Evolutionary conservation across 1,140 invertebrate genomes (phyloP), one percentile per base, ranked within the genome.

Genomic region (Cyclina sinensis): DNA sequence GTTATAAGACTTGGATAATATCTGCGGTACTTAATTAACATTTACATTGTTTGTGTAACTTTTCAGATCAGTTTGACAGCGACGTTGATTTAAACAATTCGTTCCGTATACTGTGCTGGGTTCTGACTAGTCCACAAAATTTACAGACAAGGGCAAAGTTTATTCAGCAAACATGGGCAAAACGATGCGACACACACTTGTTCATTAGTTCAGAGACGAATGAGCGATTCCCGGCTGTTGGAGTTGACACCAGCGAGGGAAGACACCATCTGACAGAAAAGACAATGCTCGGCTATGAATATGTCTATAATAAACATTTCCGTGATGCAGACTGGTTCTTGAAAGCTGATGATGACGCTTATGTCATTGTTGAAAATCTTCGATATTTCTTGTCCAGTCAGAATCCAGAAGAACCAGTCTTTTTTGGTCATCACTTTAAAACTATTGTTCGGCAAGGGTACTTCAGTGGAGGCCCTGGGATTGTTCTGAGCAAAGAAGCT

Each of bases 111-210:
- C 96, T 99, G 0, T 99, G 99, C 94, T 99, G 99, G 98, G 96
- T 99, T 14, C 98, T 99, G 97, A 99, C 99, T 0, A 97, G 97
- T 89, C 99, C 99, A 5, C 96, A 96, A 51, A 99, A 98, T 94
- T 98, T 99, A 93, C 96, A 98, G 92, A 97, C 97, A 88, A 98
- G 98, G 95, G 98, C 98, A 0, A 96, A 96, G 24, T 98, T 99
- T 91, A 98, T 99, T 0, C 98, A 99, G 95, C 97, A 97, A 3
- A 99, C 99, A 0, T 99, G 99, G 99, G 98, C 98, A 0, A 97
- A 97, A 93, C 96, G 99, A 24, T 99, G 99, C 94, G 99, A 99
- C 94, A 97, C 97, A 51, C 93, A 99, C 4, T 93, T 99, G 0
- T 99, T 99, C 91, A 88, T 92, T 48, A 89, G 87, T 73, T 88